Evolutionary conservation across 2,888 invertebrate genomes (phyloP), one percentile per base, ranked within the genome.

Genomic region (Endotricha flammealis): DNA sequence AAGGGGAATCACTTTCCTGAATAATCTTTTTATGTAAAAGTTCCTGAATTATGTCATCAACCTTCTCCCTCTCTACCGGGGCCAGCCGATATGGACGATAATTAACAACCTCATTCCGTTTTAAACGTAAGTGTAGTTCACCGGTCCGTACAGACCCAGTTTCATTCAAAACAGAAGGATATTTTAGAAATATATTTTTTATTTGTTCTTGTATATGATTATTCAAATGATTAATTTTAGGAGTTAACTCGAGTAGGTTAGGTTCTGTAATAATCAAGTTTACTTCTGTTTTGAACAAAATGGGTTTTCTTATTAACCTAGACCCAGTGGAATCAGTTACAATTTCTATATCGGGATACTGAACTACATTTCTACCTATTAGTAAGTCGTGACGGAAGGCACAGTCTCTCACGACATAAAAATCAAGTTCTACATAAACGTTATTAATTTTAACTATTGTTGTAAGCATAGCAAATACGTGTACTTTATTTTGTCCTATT

Each of bases 71-170:
- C 12, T 30, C 16, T 11, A 12, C 10, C 1, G 16, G 17, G 3
- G 30, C 16, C 4, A 30, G 20, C 8, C 22, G 11, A 31, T 31
- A 31, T 4, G 31, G 31, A 4, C 31, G 12, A 4, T 31, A 31
- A 23, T 9, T 28, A 34, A 10, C 14, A 33, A 32, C 10, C 6
- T 42, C 20, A 29, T 50, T 27, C 0, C 29, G 28, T 34, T 47
- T 50, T 37, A 48, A 35, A 12, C 36, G 33, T n/a, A 53, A 27
- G 4, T 20, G 23, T 13, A 50, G 14, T 34, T 48, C 36, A 12
- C 48, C 48, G 4, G 46, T 50, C 8, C 32, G 29, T 4, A 48
- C 49, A 12, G 27, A 33, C 1, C 47, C 34, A 17, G 20, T 7
- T 11, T 20, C 29, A 5, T 28, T 22, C 9, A 39, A 34, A n/a